Conservation (phyloP, 1,140 invertebrate species). For the Hestina assimilis region DNA sequence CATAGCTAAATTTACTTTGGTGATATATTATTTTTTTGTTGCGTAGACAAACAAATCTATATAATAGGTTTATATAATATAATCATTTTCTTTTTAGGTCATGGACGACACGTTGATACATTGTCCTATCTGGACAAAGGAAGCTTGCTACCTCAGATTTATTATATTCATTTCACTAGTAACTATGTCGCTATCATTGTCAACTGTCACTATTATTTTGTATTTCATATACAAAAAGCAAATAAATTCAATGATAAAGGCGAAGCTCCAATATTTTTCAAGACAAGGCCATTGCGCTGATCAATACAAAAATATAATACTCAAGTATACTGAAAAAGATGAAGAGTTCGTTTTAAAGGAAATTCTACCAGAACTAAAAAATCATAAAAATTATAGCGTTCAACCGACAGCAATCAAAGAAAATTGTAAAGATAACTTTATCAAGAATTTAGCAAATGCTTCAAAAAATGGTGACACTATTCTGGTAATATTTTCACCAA, state of each 20-base stretch:
- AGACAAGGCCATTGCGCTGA: slow-evolving; percentile 16
- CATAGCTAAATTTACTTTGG: too few relatives aligned
- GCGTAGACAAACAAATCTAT: too few relatives aligned
- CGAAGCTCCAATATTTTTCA: slow-evolving; percentile 28
- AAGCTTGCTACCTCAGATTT: slow-evolving; percentile 43
- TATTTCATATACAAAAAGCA: slow-evolving; percentile 46
- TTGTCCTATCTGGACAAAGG: slow-evolving; percentile 48
- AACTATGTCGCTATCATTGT: slow-evolving; percentile 32
- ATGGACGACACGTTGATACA: slow-evolving; percentile 38
- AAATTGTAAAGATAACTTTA: slow-evolving; percentile 28
- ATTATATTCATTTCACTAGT: slow-evolving; percentile 40
- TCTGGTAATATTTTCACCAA: slow-evolving; percentile 61
- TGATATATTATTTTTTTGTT: too few relatives aligned
- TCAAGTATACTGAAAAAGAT: slow-evolving; percentile 52
- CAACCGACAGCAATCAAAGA: slow-evolving; percentile 39
- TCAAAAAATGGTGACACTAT: slow-evolving; percentile 39
- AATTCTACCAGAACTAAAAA: slow-evolving; percentile 47
- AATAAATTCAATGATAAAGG: slow-evolving; percentile 45
- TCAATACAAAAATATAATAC: slow-evolving; percentile 34
- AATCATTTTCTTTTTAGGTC: slow-evolving; percentile 46
- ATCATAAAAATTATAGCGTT: slow-evolving; percentile 42
- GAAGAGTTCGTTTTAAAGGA: slow-evolving; percentile 63
- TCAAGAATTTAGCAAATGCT: slow-evolving; percentile 30
- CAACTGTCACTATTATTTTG: slow-evolving; percentile 35
- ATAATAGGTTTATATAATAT: too few relatives aligned